phyloP scores from a whole-genome alignment of 2,113 vertebrate genomes.

The Sitta europaea region DNA sequence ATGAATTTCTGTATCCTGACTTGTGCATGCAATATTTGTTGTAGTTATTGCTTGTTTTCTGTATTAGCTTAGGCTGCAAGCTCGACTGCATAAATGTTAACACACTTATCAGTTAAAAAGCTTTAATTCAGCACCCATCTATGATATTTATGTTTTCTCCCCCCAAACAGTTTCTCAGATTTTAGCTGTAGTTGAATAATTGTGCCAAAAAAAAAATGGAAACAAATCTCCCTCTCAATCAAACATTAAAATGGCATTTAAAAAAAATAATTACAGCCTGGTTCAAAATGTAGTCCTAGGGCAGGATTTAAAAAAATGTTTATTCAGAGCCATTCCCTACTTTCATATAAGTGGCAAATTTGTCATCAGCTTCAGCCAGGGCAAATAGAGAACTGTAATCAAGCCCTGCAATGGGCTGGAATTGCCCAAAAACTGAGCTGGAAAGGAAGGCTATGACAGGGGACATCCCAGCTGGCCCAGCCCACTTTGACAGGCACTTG shows the following conservation, averaged over 20 bases:
- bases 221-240: background rate
- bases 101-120: constrained; percentile 12
- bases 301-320: background rate
- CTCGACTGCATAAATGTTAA: background rate
- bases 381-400: background rate
- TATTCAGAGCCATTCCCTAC: background rate
- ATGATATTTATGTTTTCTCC: background rate
- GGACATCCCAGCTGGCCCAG: background rate
- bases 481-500: background rate
- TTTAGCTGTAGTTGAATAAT: background rate
- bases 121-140: background rate
- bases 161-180: background rate
- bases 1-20: constrained; percentile 15
- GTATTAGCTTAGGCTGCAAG: background rate
- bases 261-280: background rate
- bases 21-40: constrained; percentile 21
- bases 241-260: background rate
- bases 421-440: background rate
- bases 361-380: background rate
- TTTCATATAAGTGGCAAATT: background rate
- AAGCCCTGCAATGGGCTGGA: background rate
- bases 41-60: constrained; percentile 7
- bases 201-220: background rate
- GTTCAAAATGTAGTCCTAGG: background rate
- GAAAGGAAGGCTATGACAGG: background rate